Percentiles rank a stretch among this genome's conserved stretches.
Evolutionary conservation across 2,113 vertebrate species (phyloP).

Genomic region (Petrocephalus zakoni): DNA sequence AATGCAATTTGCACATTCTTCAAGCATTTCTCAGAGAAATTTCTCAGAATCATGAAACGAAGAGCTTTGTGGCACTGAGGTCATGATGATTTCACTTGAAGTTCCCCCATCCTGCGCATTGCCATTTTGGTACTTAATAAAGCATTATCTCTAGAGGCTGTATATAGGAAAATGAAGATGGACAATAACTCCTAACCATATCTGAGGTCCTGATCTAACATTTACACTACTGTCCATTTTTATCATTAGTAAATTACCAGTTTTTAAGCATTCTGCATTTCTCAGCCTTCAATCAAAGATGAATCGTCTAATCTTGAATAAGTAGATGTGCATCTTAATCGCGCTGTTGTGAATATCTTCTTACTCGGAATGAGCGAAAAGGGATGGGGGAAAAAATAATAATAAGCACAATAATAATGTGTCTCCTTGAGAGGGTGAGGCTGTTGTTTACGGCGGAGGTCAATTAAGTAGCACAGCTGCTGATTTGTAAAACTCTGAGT

Average conservation of each 20-base stretch:
- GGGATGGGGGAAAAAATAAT: background rate
- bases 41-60: background rate
- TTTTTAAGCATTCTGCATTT: background rate
- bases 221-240: background rate
- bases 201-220: background rate
- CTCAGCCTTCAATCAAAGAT: background rate
- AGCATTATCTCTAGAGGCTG: background rate
- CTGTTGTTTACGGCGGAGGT: slow-evolving; percentile 38
- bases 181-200: background rate
- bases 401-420: slow-evolving; percentile 25
- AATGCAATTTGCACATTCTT: background rate
- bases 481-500: slow-evolving; percentile 48
- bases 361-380: background rate
- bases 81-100: background rate
- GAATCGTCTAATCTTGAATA: background rate
- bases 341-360: background rate
- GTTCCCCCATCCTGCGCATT: background rate
- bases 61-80: background rate
- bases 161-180: background rate
- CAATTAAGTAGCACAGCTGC: slow-evolving; percentile 36
- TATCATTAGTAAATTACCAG: background rate
- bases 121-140: background rate
- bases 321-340: background rate
- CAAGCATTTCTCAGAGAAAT: background rate
- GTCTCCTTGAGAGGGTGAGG: slow-evolving; percentile 13